phyloP scores from a whole-genome alignment of 2,113 vertebrate species.

The Rhynchopsitta pachyrhyncha region DNA sequence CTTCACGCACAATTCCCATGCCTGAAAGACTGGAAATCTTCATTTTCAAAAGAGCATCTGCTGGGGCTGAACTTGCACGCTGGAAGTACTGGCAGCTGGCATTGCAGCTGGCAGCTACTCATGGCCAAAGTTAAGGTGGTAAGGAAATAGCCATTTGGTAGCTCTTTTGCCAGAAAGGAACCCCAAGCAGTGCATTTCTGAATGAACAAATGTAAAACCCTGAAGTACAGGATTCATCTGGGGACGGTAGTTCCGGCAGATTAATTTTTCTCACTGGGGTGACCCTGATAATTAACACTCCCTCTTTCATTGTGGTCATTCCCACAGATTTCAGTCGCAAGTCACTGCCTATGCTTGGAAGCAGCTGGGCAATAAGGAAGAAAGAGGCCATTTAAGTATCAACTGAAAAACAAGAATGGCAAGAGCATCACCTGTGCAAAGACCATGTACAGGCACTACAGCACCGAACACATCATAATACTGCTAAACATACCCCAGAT shows the following conservation, averaged over 20 bases:
- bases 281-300: background rate
- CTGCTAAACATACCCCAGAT: background rate
- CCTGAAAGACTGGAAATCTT: background rate
- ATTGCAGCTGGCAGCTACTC: background rate
- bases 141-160: background rate
- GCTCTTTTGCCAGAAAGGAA: background rate
- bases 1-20: background rate
- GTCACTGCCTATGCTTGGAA: background rate
- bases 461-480: background rate
- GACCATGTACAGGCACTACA: background rate
- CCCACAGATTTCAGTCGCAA: background rate
- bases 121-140: background rate
- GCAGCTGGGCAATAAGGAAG: background rate
- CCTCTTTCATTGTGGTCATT: background rate
- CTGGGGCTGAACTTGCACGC: background rate
- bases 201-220: background rate
- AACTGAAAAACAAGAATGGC: accelerated
- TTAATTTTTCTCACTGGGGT: background rate
- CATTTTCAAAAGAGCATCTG: background rate
- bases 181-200: background rate
- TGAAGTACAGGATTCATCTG: background rate
- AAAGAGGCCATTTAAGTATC: background rate
- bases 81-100: background rate
- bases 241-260: background rate
- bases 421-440: background rate